A percentile compares a stretch with the other conserved stretches of the same genome.
Evolutionary conservation across 2,888 invertebrate genomes (phyloP).

Genomic region (Stenodera caucasica): DNA sequence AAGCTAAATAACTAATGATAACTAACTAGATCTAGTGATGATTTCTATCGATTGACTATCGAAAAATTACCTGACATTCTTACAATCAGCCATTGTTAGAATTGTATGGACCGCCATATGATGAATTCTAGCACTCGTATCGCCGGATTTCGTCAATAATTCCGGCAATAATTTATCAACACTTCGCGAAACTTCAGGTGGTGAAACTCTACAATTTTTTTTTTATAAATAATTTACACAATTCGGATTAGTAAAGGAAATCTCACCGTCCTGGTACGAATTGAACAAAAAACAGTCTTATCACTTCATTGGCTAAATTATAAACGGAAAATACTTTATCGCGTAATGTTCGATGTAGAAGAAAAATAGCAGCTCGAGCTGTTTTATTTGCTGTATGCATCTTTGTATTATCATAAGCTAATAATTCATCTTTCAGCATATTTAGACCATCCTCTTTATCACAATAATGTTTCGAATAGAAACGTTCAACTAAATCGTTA

Average conservation of each 20-base stretch:
- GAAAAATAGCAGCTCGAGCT: constrained; percentile 76
- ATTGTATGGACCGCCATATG: constrained; percentile 87
- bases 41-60: neutral
- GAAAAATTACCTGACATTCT: constrained; percentile 67
- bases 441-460: constrained; percentile 88
- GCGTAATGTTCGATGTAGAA: constrained; percentile 77
- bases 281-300: constrained; percentile 77
- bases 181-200: constrained; percentile 79
- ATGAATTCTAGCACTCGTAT: constrained; percentile 83
- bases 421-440: constrained; percentile 63
- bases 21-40: neutral
- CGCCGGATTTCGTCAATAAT: constrained; percentile 81
- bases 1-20: neutral
- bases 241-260: too few relatives aligned
- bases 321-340: constrained; percentile 91
- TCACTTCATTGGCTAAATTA: constrained; percentile 80
- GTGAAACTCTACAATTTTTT: constrained; percentile 67
- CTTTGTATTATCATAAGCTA: constrained; percentile 54
- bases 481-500: constrained; percentile 84
- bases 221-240: constrained; percentile 22
- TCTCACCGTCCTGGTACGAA: constrained; percentile 77
- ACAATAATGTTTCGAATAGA: constrained; percentile 86
- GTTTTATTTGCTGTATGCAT: constrained; percentile 73
- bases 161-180: constrained; percentile 84
- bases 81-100: constrained; percentile 80